phyloP scores from a whole-genome alignment of 2,888 invertebrate genomes.

The Leptodirus hochenwartii region DNA sequence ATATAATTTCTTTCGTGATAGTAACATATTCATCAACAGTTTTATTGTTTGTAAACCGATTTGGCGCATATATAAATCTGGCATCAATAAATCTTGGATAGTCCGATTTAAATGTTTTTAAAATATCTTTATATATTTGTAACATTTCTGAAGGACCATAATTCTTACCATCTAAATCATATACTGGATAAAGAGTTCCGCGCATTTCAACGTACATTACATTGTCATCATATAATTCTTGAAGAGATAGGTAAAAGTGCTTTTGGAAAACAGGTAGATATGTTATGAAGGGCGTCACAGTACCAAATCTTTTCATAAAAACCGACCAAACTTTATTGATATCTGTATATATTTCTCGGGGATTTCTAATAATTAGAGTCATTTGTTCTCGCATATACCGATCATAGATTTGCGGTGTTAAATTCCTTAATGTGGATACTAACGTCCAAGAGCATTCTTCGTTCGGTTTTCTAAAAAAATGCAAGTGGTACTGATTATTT shows the following conservation, averaged over 20 bases:
- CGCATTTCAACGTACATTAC: no score
- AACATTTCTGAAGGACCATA: no score
- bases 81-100: conserved; percentile 49
- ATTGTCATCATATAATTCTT: no score
- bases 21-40: no score
- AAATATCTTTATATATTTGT: no score
- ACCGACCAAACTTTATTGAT: conserved; percentile 22
- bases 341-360: conserved; percentile 19
- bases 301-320: conserved; percentile 29
- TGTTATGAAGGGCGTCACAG: conserved; percentile 33
- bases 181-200: no score
- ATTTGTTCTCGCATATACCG: conserved; percentile 12
- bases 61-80: no score
- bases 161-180: no score
- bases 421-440: conserved; percentile 25
- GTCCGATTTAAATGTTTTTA: no score
- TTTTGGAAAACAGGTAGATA: conserved; percentile 39
- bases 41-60: no score
- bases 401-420: conserved; percentile 15
- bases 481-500: conserved; percentile 18
- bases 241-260: conserved; percentile 34
- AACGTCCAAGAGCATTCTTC: conserved; percentile 28
- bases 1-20: no score
- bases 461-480: conserved; percentile 17
- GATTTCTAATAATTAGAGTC: conserved; percentile 17